Percentiles rank a stretch among this genome's conserved stretches.
Conservation (phyloP, 1,140 invertebrate species). For the Micrasema minimum region DNA sequence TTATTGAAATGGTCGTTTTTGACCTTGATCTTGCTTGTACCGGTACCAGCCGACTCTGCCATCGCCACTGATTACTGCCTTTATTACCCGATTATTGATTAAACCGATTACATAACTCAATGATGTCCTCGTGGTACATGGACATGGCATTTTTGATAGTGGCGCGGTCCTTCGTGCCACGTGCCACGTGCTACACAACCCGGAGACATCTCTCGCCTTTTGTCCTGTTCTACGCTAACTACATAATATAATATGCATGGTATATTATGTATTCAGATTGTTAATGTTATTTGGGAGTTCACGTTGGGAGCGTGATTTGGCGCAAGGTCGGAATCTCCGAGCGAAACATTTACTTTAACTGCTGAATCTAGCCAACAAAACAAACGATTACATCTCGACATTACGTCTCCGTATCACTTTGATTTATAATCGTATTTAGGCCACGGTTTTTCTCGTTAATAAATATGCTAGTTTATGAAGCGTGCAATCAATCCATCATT, state of each 20-base stretch:
- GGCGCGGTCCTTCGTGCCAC: slow-evolving; percentile 19
- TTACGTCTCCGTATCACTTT: background rate
- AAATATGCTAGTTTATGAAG: too few relatives aligned
- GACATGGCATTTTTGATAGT: background rate
- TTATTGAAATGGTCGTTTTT: too few relatives aligned
- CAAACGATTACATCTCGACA: background rate
- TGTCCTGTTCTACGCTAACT: background rate
- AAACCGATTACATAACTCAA: too few relatives aligned
- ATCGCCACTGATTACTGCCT: too few relatives aligned
- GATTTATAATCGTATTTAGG: background rate
- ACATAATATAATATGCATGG: too few relatives aligned
- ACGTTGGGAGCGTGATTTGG: slow-evolving; percentile 26
- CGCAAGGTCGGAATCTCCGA: slow-evolving; percentile 17
- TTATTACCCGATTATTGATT: too few relatives aligned
- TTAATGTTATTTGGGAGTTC: too few relatives aligned
- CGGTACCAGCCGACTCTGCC: too few relatives aligned
- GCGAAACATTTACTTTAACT: background rate
- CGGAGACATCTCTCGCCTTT: slow-evolving; percentile 15
- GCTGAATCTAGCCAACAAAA: slow-evolving; percentile 2
- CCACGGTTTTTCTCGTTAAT: background rate
- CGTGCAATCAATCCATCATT: too few relatives aligned
- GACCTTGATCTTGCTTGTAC: too few relatives aligned
- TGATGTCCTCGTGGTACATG: background rate
- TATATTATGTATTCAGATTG: too few relatives aligned
- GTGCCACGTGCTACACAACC: slow-evolving; percentile 7